Conservation (phyloP, 2,113 vertebrate species). For the Pomatorhinus ruficollis region DNA sequence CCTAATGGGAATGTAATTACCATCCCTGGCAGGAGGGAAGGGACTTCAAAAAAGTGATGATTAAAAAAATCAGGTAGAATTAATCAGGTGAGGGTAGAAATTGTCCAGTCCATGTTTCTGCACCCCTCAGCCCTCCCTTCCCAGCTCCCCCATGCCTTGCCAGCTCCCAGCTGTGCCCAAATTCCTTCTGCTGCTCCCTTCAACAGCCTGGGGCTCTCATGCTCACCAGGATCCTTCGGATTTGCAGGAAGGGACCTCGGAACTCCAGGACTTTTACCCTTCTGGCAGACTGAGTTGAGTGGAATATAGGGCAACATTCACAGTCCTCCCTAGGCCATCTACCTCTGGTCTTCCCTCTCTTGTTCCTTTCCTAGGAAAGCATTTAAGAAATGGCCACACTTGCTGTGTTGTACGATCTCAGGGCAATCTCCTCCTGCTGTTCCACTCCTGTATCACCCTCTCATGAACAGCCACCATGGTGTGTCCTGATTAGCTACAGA, state of each 20-base stretch:
- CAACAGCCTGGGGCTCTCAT: fast-evolving
- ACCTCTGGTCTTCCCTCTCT: background rate
- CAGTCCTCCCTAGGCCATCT: background rate
- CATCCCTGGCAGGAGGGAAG: background rate
- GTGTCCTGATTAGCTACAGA: background rate
- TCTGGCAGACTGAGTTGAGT: background rate
- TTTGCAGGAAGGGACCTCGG: background rate
- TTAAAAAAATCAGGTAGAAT: background rate
- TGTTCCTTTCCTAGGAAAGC: background rate
- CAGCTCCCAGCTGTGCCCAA: background rate
- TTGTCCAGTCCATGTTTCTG: fast-evolving
- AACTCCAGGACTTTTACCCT: background rate
- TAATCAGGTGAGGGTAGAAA: background rate
- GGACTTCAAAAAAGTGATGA: background rate
- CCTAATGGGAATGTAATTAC: background rate
- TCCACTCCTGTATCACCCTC: background rate
- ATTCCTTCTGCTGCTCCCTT: background rate
- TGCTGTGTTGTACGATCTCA: background rate
- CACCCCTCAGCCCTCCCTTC: fast-evolving
- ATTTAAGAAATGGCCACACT: background rate
- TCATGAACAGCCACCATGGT: background rate
- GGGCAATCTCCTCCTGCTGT: background rate
- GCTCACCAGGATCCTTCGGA: fast-evolving
- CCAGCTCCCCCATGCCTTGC: background rate
- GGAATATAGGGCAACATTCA: background rate